Evolutionary conservation across 2,888 invertebrate genomes (phyloP).

Genomic region (Agriopis aurantiaria): DNA sequence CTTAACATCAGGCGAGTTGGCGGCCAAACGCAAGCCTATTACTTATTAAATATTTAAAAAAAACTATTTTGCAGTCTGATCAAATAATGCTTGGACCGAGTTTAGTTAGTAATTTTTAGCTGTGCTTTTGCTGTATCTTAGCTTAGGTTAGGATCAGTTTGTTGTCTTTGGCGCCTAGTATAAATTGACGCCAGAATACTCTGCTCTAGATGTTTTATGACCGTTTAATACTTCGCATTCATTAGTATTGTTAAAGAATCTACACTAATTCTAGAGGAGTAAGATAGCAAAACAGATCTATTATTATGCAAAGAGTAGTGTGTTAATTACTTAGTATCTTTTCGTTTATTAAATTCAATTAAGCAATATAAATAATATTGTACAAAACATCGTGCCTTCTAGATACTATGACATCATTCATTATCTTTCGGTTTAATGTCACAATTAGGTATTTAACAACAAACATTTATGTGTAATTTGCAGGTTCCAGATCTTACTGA

Average conservation of each 20-base stretch:
- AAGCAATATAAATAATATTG: constrained; percentile 2
- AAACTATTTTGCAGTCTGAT: too few species aligned
- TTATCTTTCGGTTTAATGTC: constrained; percentile 27
- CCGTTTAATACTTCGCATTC: constrained; percentile 49
- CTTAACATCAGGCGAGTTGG: too few species aligned
- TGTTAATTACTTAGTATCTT: background rate
- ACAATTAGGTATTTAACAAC: constrained; percentile 16
- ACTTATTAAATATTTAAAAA: too few species aligned
- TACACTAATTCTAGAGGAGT: constrained; percentile 41
- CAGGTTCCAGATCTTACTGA: constrained; percentile 10
- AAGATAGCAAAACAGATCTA: constrained; percentile 30
- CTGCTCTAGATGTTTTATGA: constrained; percentile 44
- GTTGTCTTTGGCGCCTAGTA: background rate
- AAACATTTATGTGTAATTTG: constrained; percentile 19
- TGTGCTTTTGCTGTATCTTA: constrained; percentile 19
- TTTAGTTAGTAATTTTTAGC: constrained; percentile 30
- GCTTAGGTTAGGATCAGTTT: background rate
- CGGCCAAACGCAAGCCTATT: too few species aligned
- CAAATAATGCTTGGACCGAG: too few species aligned
- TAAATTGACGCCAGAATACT: constrained; percentile 7
- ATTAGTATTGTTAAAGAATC: constrained; percentile 49
- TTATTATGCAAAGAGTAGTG: constrained; percentile 32
- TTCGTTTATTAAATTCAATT: constrained; percentile 8
- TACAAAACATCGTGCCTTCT: constrained; percentile 27
- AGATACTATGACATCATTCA: constrained; percentile 35